Evolutionary conservation across 1,140 invertebrate genomes (phyloP).

Genomic region (Lanistes nyassanus): DNA sequence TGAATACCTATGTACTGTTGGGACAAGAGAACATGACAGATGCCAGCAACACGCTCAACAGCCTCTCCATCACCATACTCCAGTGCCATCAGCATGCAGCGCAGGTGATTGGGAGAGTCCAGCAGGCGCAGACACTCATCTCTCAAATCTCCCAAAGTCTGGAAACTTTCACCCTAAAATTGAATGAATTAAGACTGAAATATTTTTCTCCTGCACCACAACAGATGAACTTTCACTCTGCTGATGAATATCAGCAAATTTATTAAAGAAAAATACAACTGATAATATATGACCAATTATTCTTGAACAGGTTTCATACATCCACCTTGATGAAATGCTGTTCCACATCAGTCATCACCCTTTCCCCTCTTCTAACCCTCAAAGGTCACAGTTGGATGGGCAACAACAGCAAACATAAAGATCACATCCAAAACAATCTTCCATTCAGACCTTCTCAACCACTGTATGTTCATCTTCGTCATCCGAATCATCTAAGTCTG

Average conservation of each 20-base stretch:
- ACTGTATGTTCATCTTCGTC: constrained; percentile 46
- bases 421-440: background rate
- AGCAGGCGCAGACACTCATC: constrained; percentile 49
- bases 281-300: too few relatives aligned
- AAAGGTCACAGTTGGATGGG: too few relatives aligned
- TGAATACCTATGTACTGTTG: constrained; percentile 81
- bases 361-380: too few relatives aligned
- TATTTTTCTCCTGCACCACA: too few relatives aligned
- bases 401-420: too few relatives aligned
- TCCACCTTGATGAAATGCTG: too few relatives aligned
- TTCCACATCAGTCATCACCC: too few relatives aligned
- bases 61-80: constrained; percentile 30
- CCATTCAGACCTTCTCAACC: constrained; percentile 31
- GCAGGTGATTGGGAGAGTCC: constrained; percentile 50
- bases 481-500: constrained; percentile 42
- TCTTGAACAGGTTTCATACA: too few relatives aligned
- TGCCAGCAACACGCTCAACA: constrained; percentile 74
- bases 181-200: background rate
- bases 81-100: constrained; percentile 44
- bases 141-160: constrained; percentile 32
- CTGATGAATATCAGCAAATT: too few relatives aligned
- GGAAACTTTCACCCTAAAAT: constrained; percentile 33
- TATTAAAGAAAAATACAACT: too few relatives aligned
- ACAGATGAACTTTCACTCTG: too few relatives aligned
- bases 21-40: constrained; percentile 82